Evolutionary conservation across 1,140 invertebrate species (phyloP), one percentile per base, ranked within the genome.

Genomic region (Delia radicum): DNA sequence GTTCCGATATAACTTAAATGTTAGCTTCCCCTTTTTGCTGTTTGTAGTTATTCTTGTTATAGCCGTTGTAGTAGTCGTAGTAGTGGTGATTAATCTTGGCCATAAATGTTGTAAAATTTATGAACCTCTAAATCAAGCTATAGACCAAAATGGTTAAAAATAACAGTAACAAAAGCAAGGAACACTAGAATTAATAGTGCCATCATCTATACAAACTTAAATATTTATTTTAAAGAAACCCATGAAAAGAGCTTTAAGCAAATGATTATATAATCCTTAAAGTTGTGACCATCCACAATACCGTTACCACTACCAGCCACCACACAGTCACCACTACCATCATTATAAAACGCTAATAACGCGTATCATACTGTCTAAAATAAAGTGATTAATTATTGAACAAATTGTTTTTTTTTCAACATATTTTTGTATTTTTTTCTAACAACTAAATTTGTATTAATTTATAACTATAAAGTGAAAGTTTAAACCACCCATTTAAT

Each of bases 91-190:
- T 83, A 83, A 83, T 83, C 82, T 83, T 83, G 78, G 79, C 77
- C 81, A 79, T 79, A 83, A 83, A 83, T 83, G 82, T 80, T 83
- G 79, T 78, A 81, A 83, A 83, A 83, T 83, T 83, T 83, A 83
- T 83, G 82, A 33, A 33, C 65, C 65, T 65, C 62, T 65, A 65
- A 65, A 65, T 65, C 62, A 65, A 65, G 62, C 62, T 29, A 28
- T 29, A 65, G 62, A 65, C 27, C 62, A 18, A 28, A 65, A 65
- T 65, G 28, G 28, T 65, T 65, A 27, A 65, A 65, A 65, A 63
- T 26, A 63, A 33, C 7, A 42, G 12, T 3, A 13, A 63, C 61
- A 63, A 33, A 33, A 42, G 12, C 3, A 13, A 13, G 37, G 12
- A 42, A 42, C 10, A 42, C 37, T 42, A 42, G 2, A 42, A 3